Evolutionary conservation across 2,113 vertebrate species (phyloP).

Genomic region (Cathartes aura): DNA sequence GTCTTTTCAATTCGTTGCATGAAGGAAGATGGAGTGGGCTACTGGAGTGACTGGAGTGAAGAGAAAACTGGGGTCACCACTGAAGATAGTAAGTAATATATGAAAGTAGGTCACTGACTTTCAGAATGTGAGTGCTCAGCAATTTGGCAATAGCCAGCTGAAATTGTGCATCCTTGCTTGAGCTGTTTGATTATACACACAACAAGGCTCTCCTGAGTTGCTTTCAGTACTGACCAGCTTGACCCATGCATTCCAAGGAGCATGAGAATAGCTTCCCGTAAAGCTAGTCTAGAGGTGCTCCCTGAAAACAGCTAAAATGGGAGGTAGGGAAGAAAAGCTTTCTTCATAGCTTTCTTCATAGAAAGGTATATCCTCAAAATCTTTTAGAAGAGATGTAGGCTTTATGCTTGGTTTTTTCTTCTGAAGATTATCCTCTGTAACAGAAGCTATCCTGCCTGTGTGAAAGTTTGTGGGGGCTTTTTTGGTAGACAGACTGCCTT

Average conservation of each 20-base stretch:
- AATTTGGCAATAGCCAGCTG: neutral
- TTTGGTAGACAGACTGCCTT: neutral
- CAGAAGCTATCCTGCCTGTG: neutral
- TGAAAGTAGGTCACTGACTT: neutral
- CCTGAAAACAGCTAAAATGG: neutral
- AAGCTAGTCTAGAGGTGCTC: neutral
- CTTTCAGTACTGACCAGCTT: neutral
- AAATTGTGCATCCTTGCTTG: neutral
- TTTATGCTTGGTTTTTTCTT: neutral
- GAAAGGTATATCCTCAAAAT: neutral
- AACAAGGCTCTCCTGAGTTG: neutral
- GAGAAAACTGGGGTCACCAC: constrained; percentile 75
- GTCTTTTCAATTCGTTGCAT: constrained; percentile 83
- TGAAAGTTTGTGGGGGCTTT: neutral
- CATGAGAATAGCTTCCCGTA: neutral
- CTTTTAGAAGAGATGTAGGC: neutral
- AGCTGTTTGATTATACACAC: neutral
- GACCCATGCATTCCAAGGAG: accelerated
- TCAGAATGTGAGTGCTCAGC: neutral
- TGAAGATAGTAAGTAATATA: constrained; percentile 83
- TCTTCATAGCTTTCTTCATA: neutral
- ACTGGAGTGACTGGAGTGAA: constrained; percentile 92
- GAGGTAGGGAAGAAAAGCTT: neutral
- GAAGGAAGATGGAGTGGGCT: constrained; percentile 41
- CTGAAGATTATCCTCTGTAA: neutral